Percentiles rank a stretch among this genome's conserved stretches.
Evolutionary conservation across 2,113 vertebrate species (phyloP).

Genomic region (Ciconia stormi): DNA sequence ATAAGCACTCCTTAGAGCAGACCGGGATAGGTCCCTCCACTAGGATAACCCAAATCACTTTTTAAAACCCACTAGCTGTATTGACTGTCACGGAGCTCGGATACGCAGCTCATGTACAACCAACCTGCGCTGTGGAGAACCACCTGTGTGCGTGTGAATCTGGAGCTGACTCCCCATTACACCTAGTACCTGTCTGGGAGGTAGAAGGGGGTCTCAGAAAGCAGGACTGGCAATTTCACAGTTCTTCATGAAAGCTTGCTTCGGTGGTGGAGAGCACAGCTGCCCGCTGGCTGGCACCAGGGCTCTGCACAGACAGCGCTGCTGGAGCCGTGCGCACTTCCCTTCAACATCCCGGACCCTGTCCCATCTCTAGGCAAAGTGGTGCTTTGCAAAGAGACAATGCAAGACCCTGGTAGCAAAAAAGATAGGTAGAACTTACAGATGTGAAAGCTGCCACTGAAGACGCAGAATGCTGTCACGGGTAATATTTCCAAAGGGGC

Average conservation of each 20-base stretch:
- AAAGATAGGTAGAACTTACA: background rate
- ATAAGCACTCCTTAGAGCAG: background rate
- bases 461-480: fast-evolving
- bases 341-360: background rate
- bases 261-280: fast-evolving
- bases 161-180: fast-evolving
- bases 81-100: background rate
- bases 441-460: background rate
- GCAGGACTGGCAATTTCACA: background rate
- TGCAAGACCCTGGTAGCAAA: background rate
- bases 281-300: background rate
- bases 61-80: background rate
- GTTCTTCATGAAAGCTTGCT: background rate
- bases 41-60: background rate
- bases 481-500: background rate
- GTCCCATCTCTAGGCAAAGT: fast-evolving
- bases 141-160: fast-evolving
- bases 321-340: fast-evolving
- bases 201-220: background rate
- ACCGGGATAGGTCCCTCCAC: fast-evolving
- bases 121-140: fast-evolving
- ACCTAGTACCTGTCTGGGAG: background rate
- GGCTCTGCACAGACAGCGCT: fast-evolving
- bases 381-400: background rate
- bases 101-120: fast-evolving